Percentiles rank a stretch among this genome's conserved stretches.
These are phyloP conservation scores for Albula goreensis DNA, from an alignment of 2,113 vertebrate species.

Conservation along the genomic window DNA sequence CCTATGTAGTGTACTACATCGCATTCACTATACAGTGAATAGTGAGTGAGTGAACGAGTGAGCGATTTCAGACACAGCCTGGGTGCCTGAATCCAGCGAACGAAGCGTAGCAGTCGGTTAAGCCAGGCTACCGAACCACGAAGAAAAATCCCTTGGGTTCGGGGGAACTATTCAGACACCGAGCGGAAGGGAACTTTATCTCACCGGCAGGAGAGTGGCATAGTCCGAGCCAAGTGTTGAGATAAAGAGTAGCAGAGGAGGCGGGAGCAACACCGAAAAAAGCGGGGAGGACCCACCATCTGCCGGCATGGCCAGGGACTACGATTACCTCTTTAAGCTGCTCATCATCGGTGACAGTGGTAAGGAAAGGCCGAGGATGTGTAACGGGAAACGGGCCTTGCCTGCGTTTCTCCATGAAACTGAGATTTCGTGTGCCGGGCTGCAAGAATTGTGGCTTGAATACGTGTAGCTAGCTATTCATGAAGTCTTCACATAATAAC, in stretches of 20 bases:
- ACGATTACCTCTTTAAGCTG: conserved; percentile 82
- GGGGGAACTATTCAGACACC: neutral
- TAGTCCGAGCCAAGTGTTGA: conserved; percentile 10
- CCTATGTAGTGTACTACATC: too few species aligned
- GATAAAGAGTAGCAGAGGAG: neutral
- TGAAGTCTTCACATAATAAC: neutral
- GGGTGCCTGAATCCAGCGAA: neutral
- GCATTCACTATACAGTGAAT: too few species aligned
- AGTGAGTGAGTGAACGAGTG: too few species aligned
- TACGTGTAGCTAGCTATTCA: neutral
- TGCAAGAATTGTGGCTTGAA: neutral
- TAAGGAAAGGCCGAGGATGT: conserved; percentile 58
- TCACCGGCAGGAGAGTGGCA: neutral
- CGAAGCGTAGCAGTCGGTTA: neutral
- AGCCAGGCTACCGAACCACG: neutral
- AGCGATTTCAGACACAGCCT: neutral
- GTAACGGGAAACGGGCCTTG: conserved; percentile 44
- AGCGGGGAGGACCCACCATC: conserved; percentile 35
- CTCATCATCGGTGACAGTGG: conserved; percentile 83
- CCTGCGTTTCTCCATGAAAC: neutral
- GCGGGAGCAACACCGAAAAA: conserved; percentile 13
- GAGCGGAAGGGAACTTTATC: neutral
- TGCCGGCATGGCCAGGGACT: conserved; percentile 76
- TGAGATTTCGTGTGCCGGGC: neutral
- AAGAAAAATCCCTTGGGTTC: neutral